Base-by-base conservation (phyloP, 2,113 vertebrate genomes). In the Lipophrys pholis region DNA sequence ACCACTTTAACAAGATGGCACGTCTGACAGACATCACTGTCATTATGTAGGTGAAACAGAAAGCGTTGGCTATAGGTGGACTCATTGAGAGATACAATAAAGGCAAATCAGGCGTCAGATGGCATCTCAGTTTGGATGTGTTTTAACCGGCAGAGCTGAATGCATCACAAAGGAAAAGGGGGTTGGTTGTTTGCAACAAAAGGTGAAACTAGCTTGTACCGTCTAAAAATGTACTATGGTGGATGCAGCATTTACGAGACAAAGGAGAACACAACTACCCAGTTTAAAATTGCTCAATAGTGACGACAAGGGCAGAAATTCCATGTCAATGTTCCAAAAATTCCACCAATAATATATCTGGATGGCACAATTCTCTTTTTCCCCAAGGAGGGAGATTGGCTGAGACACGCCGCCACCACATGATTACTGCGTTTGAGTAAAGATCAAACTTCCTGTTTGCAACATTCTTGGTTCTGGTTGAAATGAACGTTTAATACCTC, bases 201-300 rank as follows among this genome's bases (percentile, higher is more conserved):
- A 46, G 5, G 57, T 59, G 55, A 53, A 56, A 49, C 59, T 11
- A 10, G 48, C 68, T 68, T 64, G 67, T 76, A 84, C 68, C 76
- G 30, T 72, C 73, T 38, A 5, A 60, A 57, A 56, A 75, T 14
- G 50, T 35, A 70, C 51, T 53, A 61, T 11, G 38, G 35, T n/a
- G 54, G 52, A 45, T 0, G 17, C 15, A 49, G 17, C 3, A 30
- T 36, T 45, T 4, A 53, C 55, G 30, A 55, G 36, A 65, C 48
- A 70, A 46, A n/a, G 8, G 36, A 52, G 40, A 54, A 36, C 35
- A 30, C 41, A 69, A 63, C 52, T 5, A 0, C n/a, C 9, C 5
- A 3, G 17, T 38, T 46, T 11, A 30, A 36, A 39, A 36, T 71
- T 50, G 35, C 16, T 7, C 15, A 35, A 59, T 7, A 8, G 46